Conservation (phyloP, 1,140 invertebrate genomes). For the Trialeurodes vaporariorum region DNA sequence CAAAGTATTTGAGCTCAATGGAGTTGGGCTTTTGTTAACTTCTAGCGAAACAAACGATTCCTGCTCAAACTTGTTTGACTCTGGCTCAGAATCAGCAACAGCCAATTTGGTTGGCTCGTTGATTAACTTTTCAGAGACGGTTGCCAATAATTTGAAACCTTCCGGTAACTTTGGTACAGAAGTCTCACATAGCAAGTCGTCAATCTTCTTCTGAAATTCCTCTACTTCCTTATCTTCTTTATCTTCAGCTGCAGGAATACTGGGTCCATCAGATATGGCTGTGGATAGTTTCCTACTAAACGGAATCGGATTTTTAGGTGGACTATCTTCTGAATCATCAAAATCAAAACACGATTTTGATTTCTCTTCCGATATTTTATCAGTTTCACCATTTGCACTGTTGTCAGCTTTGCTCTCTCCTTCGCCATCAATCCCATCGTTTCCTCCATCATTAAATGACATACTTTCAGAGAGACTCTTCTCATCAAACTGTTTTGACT, state of each 20-base stretch:
- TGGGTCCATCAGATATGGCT: background rate
- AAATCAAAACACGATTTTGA: constrained; percentile 38
- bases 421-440: background rate
- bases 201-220: constrained; percentile 7
- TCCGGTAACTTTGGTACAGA: constrained; percentile 18
- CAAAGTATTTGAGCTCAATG: no score
- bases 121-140: constrained; percentile 13
- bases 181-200: constrained; percentile 14
- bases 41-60: no score
- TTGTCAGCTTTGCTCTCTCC: background rate
- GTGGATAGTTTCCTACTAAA: background rate
- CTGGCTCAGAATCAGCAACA: constrained; percentile 12
- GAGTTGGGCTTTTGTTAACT: no score
- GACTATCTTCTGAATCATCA: constrained; percentile 40
- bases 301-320: background rate
- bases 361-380: constrained; percentile 15
- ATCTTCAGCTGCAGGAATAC: background rate
- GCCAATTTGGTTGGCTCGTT: constrained; percentile 18
- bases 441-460: background rate
- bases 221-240: constrained; percentile 12
- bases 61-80: no score
- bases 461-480: constrained; percentile 2
- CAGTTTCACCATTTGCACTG: constrained; percentile 11
- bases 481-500: constrained; percentile 3
- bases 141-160: constrained; percentile 16